Conservation (phyloP, 1,140 invertebrate species). For the Brachionus calyciflorus region DNA sequence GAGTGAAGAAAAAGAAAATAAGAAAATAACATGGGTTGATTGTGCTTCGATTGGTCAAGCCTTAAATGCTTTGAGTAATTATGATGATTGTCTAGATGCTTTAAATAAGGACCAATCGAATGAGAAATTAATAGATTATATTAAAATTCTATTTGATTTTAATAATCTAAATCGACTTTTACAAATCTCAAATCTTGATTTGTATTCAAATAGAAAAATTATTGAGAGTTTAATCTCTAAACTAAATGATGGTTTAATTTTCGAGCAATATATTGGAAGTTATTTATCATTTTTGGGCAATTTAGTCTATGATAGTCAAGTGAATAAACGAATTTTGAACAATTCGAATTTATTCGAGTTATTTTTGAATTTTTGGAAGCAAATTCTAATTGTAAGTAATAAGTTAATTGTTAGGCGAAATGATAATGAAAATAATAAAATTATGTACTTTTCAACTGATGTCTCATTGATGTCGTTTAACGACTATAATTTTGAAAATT, state of each 20-base stretch:
- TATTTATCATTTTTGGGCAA: slow-evolving; percentile 11
- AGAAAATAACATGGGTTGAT: not conserved
- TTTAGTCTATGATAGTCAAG: not conserved
- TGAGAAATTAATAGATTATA: slow-evolving; percentile 1
- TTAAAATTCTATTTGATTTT: slow-evolving; percentile 37
- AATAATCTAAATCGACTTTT: not conserved
- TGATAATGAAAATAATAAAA: not conserved
- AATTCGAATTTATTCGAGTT: slow-evolving; percentile 4
- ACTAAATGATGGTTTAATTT: not conserved
- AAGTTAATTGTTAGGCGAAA: not conserved
- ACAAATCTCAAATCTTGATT: not conserved
- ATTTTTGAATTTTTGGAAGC: slow-evolving; percentile 28
- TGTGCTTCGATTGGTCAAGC: slow-evolving; percentile 36
- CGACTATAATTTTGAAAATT: no score
- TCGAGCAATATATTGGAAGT: slow-evolving; percentile 1
- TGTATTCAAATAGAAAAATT: not conserved
- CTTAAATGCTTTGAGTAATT: not conserved
- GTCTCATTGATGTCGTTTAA: not conserved
- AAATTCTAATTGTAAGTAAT: not conserved
- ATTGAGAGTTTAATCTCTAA: no score
- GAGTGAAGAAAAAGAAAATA: not conserved
- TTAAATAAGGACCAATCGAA: not conserved
- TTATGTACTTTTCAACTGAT: not conserved
- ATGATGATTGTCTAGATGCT: slow-evolving; percentile 4
- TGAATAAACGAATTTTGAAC: not conserved